Evolutionary conservation across 92 coral and sea anemone genomes (phyloP).

Genomic region (Phenganax subtilis): DNA sequence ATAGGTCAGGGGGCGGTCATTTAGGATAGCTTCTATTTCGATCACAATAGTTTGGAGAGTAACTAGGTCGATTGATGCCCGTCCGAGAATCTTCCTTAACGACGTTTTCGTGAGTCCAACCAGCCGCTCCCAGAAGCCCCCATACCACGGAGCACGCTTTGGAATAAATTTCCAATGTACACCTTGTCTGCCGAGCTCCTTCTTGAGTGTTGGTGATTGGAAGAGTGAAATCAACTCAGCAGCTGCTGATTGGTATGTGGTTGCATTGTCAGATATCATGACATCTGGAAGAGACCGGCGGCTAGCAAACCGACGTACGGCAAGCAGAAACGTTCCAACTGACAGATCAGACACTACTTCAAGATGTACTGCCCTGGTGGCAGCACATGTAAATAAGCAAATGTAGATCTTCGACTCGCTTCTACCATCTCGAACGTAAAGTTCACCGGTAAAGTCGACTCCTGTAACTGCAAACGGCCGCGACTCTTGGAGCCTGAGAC

Average conservation of each 20-base stretch:
- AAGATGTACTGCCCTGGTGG: conserved; percentile 53
- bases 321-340: conserved; percentile 47
- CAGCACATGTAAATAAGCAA: conserved; percentile 54
- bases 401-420: conserved; percentile 42
- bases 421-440: background rate
- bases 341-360: conserved; percentile 53
- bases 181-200: conserved; percentile 37
- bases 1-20: conserved; percentile 40
- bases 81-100: conserved; percentile 51
- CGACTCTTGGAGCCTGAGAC: conserved; percentile 38
- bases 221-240: conserved; percentile 42
- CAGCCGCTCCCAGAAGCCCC: conserved; percentile 59
- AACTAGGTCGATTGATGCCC: conserved; percentile 39
- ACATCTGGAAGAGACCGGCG: conserved; percentile 45
- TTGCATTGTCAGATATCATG: conserved; percentile 58
- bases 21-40: conserved; percentile 38
- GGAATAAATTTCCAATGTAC: conserved; percentile 61
- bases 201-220: conserved; percentile 47
- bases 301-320: conserved; percentile 48
- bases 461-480: conserved; percentile 47
- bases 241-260: conserved; percentile 47
- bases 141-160: conserved; percentile 55
- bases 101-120: conserved; percentile 54
- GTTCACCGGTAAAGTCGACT: conserved; percentile 18
- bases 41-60: conserved; percentile 37